Evolutionary conservation across 2,797 vertebrate species (phyloP).

Genomic region (Monodelphis domestica): DNA sequence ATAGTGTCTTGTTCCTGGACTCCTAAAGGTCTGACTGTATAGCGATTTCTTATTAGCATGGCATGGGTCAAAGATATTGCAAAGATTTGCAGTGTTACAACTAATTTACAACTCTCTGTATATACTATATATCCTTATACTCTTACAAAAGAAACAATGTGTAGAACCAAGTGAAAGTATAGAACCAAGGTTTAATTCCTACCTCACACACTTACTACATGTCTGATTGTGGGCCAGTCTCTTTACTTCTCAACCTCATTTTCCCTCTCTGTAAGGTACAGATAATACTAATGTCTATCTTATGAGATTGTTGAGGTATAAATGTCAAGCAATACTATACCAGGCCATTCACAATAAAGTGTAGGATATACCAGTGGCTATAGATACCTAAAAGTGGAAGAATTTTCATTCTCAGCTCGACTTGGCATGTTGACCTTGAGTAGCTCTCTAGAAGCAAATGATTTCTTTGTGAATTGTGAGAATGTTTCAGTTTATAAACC

Average conservation of each 20-base stretch:
- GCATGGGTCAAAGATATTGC: neutral
- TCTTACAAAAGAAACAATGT: neutral
- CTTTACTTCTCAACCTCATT: neutral
- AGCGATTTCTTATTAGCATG: neutral
- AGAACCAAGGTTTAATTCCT: neutral
- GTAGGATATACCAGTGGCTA: neutral
- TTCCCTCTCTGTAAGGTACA: neutral
- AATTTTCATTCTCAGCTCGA: neutral
- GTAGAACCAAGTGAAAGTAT: neutral
- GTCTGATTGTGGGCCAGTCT: neutral
- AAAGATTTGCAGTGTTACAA: neutral
- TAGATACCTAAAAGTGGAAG: neutral
- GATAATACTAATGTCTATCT: neutral
- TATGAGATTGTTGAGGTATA: neutral
- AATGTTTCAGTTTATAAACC: slow-evolving; percentile 60
- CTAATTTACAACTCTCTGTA: neutral
- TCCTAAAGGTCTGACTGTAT: slow-evolving; percentile 3
- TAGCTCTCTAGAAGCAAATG: neutral
- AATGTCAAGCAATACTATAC: neutral
- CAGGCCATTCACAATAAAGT: neutral
- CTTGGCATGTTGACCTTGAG: neutral
- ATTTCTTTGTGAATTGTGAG: neutral
- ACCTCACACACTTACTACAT: neutral
- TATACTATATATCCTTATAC: neutral
- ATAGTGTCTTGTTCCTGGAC: slow-evolving; percentile 6